phyloP scores from a whole-genome alignment of 2,888 invertebrate genomes.

The Heteropelma amictum region DNA sequence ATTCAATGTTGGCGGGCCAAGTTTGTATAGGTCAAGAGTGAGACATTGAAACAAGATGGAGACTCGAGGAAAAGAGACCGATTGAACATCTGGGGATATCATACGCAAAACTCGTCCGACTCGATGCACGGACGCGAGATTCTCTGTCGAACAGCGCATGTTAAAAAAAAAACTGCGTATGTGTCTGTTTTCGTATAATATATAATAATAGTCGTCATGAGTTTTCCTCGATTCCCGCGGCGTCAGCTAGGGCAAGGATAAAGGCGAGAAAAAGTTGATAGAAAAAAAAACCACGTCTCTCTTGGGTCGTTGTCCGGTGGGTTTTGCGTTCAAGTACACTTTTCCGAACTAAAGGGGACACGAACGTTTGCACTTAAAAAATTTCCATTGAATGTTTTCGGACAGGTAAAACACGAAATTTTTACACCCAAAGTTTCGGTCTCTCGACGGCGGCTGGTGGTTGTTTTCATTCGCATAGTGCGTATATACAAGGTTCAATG shows the following conservation, averaged over 20 bases:
- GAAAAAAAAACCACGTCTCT: background rate
- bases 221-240: slow-evolving; percentile 53
- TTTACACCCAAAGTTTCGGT: background rate
- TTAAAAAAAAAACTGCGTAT: slow-evolving; percentile 28
- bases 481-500: slow-evolving; percentile 31
- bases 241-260: slow-evolving; percentile 39
- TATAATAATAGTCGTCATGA: slow-evolving; percentile 16
- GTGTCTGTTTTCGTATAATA: slow-evolving; percentile 20
- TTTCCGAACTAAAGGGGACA: too few species aligned
- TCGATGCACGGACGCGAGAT: too few species aligned
- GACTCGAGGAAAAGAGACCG: too few species aligned
- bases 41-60: too few species aligned
- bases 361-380: too few species aligned
- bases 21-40: too few species aligned
- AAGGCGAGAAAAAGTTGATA: background rate
- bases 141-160: slow-evolving; percentile 30
- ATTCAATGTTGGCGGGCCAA: too few species aligned
- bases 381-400: too few species aligned
- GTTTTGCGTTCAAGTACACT: background rate
- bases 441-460: slow-evolving; percentile 43
- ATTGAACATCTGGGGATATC: too few species aligned
- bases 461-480: slow-evolving; percentile 50
- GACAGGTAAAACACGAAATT: background rate
- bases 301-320: slow-evolving; percentile 47
- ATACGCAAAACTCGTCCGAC: too few species aligned